phyloP scores from a whole-genome alignment of 2,888 invertebrate species.

The Anthophora plumipes region DNA sequence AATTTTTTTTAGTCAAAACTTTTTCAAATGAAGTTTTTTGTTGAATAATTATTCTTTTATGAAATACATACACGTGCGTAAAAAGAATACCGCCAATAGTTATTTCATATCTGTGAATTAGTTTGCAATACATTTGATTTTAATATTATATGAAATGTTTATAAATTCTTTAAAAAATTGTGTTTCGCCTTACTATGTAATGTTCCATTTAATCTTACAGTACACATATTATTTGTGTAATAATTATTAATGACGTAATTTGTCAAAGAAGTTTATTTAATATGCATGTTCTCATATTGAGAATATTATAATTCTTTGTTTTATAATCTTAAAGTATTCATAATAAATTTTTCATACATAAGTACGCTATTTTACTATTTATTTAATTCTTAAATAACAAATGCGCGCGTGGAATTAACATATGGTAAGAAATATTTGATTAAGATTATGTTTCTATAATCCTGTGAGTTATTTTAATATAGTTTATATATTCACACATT shows the following conservation, averaged over 20 bases:
- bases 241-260: slow-evolving; percentile 30
- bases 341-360: slow-evolving; percentile 64
- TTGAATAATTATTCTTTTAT: slow-evolving; percentile 16
- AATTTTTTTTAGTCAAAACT: slow-evolving; percentile 6
- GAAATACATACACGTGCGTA: slow-evolving; percentile 17
- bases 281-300: slow-evolving; percentile 67
- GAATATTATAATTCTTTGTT: slow-evolving; percentile 53
- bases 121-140: slow-evolving; percentile 10
- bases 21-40: slow-evolving; percentile 11
- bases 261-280: slow-evolving; percentile 59
- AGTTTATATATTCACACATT: slow-evolving; percentile 19
- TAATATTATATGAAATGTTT: slow-evolving; percentile 23
- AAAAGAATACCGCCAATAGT: slow-evolving; percentile 3
- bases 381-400: slow-evolving; percentile 40
- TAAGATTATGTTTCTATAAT: slow-evolving; percentile 33
- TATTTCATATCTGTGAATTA: slow-evolving; percentile 13
- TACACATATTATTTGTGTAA: slow-evolving; percentile 28
- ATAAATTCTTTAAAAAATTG: slow-evolving; percentile 21
- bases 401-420: slow-evolving; percentile 16
- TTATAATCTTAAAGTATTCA: slow-evolving; percentile 50
- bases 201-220: slow-evolving; percentile 33
- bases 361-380: slow-evolving; percentile 41
- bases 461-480: slow-evolving; percentile 29
- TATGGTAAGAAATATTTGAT: slow-evolving; percentile 41
- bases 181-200: slow-evolving; percentile 24